Percentiles rank a stretch among this genome's conserved stretches.
These are phyloP conservation scores for Tinea pellionella DNA, from an alignment of 2,888 invertebrate species.

Conservation along the genomic window DNA sequence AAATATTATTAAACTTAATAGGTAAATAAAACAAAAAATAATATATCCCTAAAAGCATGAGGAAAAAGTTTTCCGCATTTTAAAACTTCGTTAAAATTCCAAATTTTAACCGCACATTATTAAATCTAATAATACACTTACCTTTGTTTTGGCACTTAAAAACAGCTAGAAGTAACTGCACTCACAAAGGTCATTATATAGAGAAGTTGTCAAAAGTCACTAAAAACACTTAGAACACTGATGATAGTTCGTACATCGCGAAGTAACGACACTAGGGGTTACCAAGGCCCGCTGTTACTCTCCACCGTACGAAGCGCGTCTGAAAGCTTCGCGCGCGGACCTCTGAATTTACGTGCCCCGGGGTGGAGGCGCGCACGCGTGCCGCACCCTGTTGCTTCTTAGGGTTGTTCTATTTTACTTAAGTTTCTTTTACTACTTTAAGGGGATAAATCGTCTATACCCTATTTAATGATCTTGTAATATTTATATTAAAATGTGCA, in stretches of 20 bases:
- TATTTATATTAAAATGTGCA: no score
- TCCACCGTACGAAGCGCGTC: not conserved
- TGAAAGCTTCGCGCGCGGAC: not conserved
- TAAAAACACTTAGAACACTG: not conserved
- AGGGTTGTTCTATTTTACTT: slow-evolving; percentile 25
- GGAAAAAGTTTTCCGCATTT: not conserved
- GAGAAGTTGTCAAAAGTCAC: not conserved
- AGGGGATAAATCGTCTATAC: not conserved
- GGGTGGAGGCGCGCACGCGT: slow-evolving; percentile 64
- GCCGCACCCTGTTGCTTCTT: slow-evolving; percentile 66
- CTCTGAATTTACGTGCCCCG: slow-evolving; percentile 20
- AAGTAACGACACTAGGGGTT: not conserved
- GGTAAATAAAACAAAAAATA: not conserved
- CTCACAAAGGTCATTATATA: not conserved
- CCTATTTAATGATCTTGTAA: no score
- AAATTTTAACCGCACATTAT: not conserved
- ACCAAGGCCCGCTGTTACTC: not conserved
- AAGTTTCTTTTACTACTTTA: not conserved
- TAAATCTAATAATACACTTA: not conserved
- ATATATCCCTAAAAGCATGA: not conserved
- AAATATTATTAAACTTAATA: not conserved
- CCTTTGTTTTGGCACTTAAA: not conserved
- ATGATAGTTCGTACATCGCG: slow-evolving; percentile 4
- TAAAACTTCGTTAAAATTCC: not conserved
- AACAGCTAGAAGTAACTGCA: not conserved